Conservation (phyloP, 1,140 invertebrate species). For the Holcopasites calliopsidis region DNA sequence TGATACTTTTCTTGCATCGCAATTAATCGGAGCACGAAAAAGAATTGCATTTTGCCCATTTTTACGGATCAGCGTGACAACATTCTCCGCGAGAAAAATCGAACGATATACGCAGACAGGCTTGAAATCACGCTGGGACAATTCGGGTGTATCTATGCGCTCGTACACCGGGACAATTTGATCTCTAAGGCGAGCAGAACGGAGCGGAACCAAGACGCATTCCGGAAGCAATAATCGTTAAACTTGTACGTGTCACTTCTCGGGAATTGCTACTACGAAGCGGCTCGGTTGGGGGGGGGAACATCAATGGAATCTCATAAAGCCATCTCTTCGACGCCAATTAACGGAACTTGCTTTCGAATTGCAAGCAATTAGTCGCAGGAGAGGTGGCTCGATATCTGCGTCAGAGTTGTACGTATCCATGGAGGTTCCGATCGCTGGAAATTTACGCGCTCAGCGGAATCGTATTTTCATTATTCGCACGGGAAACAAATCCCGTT, state of each 20-base stretch:
- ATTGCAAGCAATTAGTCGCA: background rate
- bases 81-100: too few relatives aligned
- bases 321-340: slow-evolving; percentile 1
- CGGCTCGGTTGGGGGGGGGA: background rate
- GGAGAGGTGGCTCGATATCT: background rate
- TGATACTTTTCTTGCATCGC: background rate
- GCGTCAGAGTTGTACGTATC: background rate
- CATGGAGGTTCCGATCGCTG: background rate
- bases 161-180: background rate
- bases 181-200: background rate
- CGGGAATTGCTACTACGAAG: background rate
- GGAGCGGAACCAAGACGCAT: too few relatives aligned
- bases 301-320: background rate
- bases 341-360: slow-evolving; percentile 14
- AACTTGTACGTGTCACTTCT: background rate
- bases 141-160: too few relatives aligned
- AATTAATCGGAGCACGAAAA: too few relatives aligned
- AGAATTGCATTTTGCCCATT: too few relatives aligned
- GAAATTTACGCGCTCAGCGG: too few relatives aligned
- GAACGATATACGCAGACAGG: too few relatives aligned
- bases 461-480: background rate
- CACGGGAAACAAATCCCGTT: background rate
- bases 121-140: too few relatives aligned
- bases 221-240: background rate
- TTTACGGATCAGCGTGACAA: too few relatives aligned